These are phyloP conservation scores for Drosophila flavopinicola DNA, from an alignment of 2,888 invertebrate genomes.

Conservation along the genomic window DNA sequence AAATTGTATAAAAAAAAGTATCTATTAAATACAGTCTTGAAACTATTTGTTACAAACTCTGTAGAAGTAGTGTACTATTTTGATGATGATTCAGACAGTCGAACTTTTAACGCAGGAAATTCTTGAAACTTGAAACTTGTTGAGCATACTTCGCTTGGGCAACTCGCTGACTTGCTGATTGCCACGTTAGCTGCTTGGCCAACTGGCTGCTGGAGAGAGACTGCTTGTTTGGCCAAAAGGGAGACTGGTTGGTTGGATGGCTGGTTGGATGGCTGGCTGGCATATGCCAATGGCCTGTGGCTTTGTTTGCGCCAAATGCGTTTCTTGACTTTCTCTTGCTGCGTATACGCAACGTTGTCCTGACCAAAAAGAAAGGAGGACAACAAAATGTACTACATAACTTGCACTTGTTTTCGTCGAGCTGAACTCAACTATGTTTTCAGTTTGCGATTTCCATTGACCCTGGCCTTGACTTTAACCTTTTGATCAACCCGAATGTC, in stretches of 20 bases:
- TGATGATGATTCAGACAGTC: too few relatives aligned
- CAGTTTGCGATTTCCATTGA: conserved; percentile 16
- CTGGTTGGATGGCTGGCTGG: conserved; percentile 17
- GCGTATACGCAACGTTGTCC: conserved; percentile 12
- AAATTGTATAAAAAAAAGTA: too few relatives aligned
- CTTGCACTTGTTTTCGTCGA: conserved; percentile 33
- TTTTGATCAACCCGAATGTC: conserved; percentile 7
- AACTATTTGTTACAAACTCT: too few relatives aligned
- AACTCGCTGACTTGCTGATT: conserved; percentile 37
- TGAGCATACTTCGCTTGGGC: conserved; percentile 16
- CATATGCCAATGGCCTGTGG: conserved; percentile 74
- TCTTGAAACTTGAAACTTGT: conserved; percentile 29
- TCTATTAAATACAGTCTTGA: too few relatives aligned
- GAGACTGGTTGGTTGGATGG: conserved; percentile 10
- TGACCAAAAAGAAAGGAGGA: background rate
- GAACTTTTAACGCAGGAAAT: too few relatives aligned
- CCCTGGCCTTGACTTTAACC: conserved; percentile 40
- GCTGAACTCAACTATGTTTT: conserved; percentile 12
- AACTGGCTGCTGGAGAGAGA: conserved; percentile 23
- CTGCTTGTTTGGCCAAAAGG: conserved; percentile 12
- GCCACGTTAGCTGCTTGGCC: conserved; percentile 29
- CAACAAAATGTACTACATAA: conserved; percentile 8
- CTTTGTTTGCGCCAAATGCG: conserved; percentile 68
- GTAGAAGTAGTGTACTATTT: too few relatives aligned
- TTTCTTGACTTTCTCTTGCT: conserved; percentile 54